These are phyloP conservation scores for Galaxias olidus DNA, from an alignment of 2,797 vertebrate species.

Conservation along the genomic window DNA sequence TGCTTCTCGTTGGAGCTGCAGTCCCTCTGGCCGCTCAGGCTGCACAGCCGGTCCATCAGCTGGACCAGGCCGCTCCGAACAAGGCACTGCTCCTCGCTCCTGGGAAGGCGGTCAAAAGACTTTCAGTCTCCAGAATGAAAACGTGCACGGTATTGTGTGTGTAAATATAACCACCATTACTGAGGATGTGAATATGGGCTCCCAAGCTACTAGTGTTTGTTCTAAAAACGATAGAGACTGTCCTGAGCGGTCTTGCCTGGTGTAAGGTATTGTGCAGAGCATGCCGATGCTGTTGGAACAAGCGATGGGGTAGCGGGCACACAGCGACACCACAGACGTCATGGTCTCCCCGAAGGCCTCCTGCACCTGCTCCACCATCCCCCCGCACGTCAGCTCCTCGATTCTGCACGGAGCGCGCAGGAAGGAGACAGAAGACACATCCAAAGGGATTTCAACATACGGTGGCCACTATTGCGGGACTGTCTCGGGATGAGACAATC, in stretches of 20 bases:
- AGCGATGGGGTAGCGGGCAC: conserved; percentile 95
- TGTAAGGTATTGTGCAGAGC: conserved; percentile 96
- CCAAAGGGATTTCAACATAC: not conserved
- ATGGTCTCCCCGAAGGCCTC: conserved; percentile 98
- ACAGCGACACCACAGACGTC: conserved; percentile 96
- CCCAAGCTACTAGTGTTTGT: no score
- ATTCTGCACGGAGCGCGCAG: conserved; percentile 78
- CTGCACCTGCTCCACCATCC: conserved; percentile 99
- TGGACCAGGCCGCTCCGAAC: conserved; percentile 96
- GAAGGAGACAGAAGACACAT: not conserved
- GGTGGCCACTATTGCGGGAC: not conserved
- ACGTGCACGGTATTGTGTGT: no score
- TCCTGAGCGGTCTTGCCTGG: conserved; percentile 80
- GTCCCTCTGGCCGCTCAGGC: conserved; percentile 93
- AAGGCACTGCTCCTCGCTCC: conserved; percentile 97
- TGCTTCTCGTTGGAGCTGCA: conserved; percentile 95
- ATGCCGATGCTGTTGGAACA: conserved; percentile 98
- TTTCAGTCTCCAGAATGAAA: not conserved
- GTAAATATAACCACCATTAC: no score
- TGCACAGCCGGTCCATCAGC: conserved; percentile 95
- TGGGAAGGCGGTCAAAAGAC: conserved; percentile 48
- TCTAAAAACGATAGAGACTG: no score
- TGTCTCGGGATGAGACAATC: not conserved
- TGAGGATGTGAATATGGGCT: no score
- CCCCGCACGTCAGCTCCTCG: conserved; percentile 95